These are phyloP conservation scores for Petrolisthes manimaculis DNA, from an alignment of 2,888 invertebrate genomes.

Conservation along the genomic window DNA sequence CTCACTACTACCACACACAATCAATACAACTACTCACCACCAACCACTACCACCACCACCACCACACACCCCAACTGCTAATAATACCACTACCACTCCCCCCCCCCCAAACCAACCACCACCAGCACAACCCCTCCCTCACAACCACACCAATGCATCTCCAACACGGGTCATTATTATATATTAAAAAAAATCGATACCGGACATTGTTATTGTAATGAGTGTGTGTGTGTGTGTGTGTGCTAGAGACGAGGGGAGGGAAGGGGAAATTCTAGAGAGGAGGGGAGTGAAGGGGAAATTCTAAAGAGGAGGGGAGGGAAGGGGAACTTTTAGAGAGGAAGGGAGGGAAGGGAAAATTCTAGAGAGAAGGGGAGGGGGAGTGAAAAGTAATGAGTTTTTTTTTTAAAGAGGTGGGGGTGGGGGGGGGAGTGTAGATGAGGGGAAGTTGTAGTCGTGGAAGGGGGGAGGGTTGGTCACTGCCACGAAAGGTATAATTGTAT, in stretches of 20 bases:
- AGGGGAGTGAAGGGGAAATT: too few species aligned
- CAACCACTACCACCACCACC: background rate
- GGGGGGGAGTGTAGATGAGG: background rate
- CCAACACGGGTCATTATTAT: too few species aligned
- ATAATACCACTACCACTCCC: too few species aligned
- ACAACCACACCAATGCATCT: too few species aligned
- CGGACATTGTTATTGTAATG: too few species aligned
- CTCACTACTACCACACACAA: background rate
- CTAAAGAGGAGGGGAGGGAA: background rate
- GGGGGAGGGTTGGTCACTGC: too few species aligned
- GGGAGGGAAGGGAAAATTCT: background rate
- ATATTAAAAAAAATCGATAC: too few species aligned
- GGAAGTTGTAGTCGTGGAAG: background rate
- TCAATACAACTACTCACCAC: background rate
- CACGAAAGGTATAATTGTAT: too few species aligned
- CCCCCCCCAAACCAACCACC: too few species aligned
- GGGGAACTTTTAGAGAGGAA: background rate
- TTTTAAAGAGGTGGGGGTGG: background rate
- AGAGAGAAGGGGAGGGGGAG: background rate
- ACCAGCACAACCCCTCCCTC: too few species aligned
- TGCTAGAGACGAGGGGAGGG: background rate
- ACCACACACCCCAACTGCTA: too few species aligned
- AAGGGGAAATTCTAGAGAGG: too few species aligned
- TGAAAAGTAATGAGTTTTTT: background rate
- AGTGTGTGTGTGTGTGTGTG: conserved; percentile 23